phyloP scores from a whole-genome alignment of 1,140 invertebrate species.

The Hylyphantes graminicola region DNA sequence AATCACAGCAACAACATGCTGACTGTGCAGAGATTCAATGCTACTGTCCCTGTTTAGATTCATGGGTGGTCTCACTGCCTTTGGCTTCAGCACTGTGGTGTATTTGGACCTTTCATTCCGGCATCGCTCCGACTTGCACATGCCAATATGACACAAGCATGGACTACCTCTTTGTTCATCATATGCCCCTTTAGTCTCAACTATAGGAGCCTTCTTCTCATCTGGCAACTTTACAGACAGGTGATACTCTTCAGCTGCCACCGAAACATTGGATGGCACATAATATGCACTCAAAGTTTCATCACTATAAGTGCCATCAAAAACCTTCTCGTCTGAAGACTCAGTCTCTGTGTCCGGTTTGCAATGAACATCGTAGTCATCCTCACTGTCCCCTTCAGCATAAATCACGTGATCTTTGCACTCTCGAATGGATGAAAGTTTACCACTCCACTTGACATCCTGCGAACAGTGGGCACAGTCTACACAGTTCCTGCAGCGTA shows the following conservation, averaged over 20 bases:
- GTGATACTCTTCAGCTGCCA: constrained; percentile 54
- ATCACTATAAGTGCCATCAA: constrained; percentile 58
- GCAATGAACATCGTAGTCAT: constrained; percentile 48
- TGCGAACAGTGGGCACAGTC: constrained; percentile 46
- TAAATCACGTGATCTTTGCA: constrained; percentile 56
- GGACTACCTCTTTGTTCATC: constrained; percentile 49
- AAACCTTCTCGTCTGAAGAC: constrained; percentile 51
- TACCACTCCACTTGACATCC: constrained; percentile 54
- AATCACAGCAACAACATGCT: constrained; percentile 53
- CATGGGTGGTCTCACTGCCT: constrained; percentile 58
- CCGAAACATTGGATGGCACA: constrained; percentile 57
- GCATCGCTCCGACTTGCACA: constrained; percentile 57
- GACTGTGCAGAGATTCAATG: constrained; percentile 52
- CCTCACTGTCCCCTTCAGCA: constrained; percentile 51
- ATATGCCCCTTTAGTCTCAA: constrained; percentile 33
- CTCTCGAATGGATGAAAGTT: constrained; percentile 47
- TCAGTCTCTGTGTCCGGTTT: constrained; percentile 59
- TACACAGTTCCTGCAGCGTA: constrained; percentile 39
- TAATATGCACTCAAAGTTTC: constrained; percentile 60
- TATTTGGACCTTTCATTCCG: constrained; percentile 57
- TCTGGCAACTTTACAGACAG: constrained; percentile 43
- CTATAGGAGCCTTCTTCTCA: constrained; percentile 34
- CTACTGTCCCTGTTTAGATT: constrained; percentile 53
- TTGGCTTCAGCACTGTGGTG: constrained; percentile 62
- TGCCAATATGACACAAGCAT: constrained; percentile 55